Evolutionary conservation across 2,797 vertebrate species (phyloP).

Genomic region (Platyrinchus mystaceus): DNA sequence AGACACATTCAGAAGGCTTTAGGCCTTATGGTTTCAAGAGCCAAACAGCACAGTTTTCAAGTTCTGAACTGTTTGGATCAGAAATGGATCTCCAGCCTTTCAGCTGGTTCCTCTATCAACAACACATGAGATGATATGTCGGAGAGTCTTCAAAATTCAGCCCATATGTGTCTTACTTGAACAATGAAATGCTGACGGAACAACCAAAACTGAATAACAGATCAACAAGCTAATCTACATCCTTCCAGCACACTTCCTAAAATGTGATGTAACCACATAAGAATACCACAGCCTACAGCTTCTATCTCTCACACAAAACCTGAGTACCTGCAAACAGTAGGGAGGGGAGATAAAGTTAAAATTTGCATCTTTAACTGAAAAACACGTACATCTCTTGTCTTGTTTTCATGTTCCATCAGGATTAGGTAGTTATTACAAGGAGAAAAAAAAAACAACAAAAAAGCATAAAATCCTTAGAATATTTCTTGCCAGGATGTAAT

Average conservation of each 20-base stretch:
- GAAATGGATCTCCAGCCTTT: background rate
- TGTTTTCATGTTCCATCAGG: background rate
- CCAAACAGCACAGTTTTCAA: background rate
- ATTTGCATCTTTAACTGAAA: background rate
- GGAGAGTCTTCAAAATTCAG: conserved; percentile 16
- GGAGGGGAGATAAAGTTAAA: background rate
- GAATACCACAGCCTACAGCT: background rate
- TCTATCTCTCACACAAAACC: background rate
- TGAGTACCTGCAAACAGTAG: background rate
- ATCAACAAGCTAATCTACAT: conserved; percentile 48
- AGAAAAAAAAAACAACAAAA: background rate
- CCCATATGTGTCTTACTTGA: background rate
- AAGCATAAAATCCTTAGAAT: background rate
- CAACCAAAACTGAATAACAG: background rate
- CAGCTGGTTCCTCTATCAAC: background rate
- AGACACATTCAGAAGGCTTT: background rate
- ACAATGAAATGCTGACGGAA: background rate
- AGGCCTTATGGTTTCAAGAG: background rate
- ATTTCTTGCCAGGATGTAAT: background rate
- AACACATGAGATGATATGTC: background rate
- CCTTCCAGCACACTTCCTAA: conserved; percentile 45
- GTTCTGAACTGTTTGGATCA: background rate
- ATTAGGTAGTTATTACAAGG: background rate
- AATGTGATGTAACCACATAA: conserved; percentile 27
- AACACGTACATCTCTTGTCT: background rate